Base-by-base conservation (phyloP, 2,113 vertebrate species). In the Neodontobutis hainanensis region DNA sequence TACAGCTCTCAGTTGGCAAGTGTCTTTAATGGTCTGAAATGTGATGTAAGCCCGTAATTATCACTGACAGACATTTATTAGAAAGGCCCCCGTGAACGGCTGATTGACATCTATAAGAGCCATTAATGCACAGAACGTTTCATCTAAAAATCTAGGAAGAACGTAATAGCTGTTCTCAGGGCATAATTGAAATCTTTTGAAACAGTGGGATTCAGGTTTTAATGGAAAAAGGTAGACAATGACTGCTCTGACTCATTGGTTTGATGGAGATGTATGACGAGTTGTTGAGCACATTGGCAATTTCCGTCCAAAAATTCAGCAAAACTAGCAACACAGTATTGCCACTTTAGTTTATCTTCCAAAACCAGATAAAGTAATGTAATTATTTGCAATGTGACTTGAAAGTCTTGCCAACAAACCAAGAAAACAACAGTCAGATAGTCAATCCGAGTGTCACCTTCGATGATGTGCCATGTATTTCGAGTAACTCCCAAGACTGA, bases 1-100 rank as follows among this genome's bases (percentile, higher is more conserved):
- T 68, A 68, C 55, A 65, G 55, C 65, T 59, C 68, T 77, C 65
- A 47, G 6, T 27, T 61, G 38, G 19, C 27, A 34, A 35, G n/a
- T 51, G 55, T 52, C 63, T 0, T 59, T 78, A 57, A 53, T 32
- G 49, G 66, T 0, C 0, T 43, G 47, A 58, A 68, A 36, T 50
- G 53, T 34, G 15, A 63, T 74, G 16, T 53, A 76, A 59, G 65
- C 57, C 1, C 3, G 58, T 56, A 65, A 76, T 85, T 78, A 78
- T 64, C 32, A 40, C 57, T 58, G 59, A 73, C 34, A 10, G 11
- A 46, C 62, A 61, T 74, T 78, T 36, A 70, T 65, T 53, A 32
- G n/a, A 72, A 6, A 6, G 19, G 19, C 19, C 19, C 15, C 70
- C 60, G 46, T 16, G 53, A 35, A 56, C 0, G 3, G 52, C 46